These are phyloP conservation scores for Trypoxylus dichotomus DNA, from an alignment of 1,140 invertebrate genomes.

Conservation along the genomic window DNA sequence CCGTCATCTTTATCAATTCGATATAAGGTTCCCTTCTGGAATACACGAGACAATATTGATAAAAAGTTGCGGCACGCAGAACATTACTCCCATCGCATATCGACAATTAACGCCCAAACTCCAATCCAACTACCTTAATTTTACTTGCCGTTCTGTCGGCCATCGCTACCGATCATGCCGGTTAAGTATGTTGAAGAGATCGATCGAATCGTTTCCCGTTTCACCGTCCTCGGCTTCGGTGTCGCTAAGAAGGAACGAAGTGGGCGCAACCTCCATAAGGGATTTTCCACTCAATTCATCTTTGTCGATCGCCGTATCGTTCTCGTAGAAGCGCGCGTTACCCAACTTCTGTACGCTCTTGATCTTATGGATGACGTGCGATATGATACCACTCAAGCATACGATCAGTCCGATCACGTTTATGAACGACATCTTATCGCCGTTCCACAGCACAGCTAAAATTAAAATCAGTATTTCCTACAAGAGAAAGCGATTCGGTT, in stretches of 20 bases:
- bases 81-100: too few relatives aligned
- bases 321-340: conserved; percentile 38
- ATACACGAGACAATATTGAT: too few relatives aligned
- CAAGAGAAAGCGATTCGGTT: conserved; percentile 47
- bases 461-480: conserved; percentile 89
- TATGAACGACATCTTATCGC: conserved; percentile 79
- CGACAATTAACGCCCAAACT: too few relatives aligned
- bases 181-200: conserved; percentile 51
- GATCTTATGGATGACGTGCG: conserved; percentile 83
- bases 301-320: conserved; percentile 33
- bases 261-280: conserved; percentile 37
- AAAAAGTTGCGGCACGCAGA: too few relatives aligned
- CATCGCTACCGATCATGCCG: conserved; percentile 44
- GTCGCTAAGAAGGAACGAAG: conserved; percentile 38
- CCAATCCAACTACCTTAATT: too few relatives aligned
- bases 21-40: too few relatives aligned
- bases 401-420: conserved; percentile 86
- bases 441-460: conserved; percentile 82
- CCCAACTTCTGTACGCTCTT: conserved; percentile 33
- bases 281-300: conserved; percentile 42
- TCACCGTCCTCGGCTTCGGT: conserved; percentile 43
- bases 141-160: too few relatives aligned
- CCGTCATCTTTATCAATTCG: too few relatives aligned
- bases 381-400: conserved; percentile 85
- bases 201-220: conserved; percentile 44